phyloP scores from a whole-genome alignment of 2,113 vertebrate species.

The Cyanoramphus novaezelandiae region DNA sequence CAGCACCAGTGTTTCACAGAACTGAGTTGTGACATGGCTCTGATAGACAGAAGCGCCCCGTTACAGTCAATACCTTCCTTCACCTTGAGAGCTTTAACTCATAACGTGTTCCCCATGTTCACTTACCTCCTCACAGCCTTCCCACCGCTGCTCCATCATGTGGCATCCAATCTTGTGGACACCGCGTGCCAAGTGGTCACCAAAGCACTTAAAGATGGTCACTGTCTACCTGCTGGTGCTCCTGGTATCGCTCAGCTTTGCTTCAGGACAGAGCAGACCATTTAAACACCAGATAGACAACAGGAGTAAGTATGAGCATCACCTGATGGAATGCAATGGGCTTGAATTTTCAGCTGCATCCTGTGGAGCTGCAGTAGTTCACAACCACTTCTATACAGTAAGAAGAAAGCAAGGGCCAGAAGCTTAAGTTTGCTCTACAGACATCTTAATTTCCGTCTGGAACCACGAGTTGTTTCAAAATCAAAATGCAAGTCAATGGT shows the following conservation, averaged over 20 bases:
- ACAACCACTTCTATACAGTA: not conserved
- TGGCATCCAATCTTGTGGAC: slow-evolving; percentile 19
- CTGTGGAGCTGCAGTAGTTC: not conserved
- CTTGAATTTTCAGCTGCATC: not conserved
- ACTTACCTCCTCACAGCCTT: slow-evolving; percentile 27
- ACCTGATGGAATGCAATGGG: not conserved
- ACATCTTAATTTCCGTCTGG: not conserved
- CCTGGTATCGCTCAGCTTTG: slow-evolving; percentile 74
- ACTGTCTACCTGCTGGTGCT: slow-evolving; percentile 76
- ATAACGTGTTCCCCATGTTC: not conserved
- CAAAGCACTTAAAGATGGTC: slow-evolving; percentile 68
- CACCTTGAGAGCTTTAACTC: not conserved
- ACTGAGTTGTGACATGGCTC: not conserved
- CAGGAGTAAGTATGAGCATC: slow-evolving; percentile 82
- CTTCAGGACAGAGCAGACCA: slow-evolving; percentile 75
- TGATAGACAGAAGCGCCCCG: not conserved
- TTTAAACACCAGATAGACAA: slow-evolving; percentile 88
- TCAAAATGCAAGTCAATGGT: not conserved
- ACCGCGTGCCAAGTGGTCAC: slow-evolving; percentile 22
- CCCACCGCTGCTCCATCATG: slow-evolving; percentile 36
- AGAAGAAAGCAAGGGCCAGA: not conserved
- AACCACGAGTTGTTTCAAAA: not conserved
- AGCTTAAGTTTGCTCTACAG: not conserved
- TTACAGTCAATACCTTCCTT: not conserved
- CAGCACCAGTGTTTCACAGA: not conserved